Base-by-base conservation (phyloP, 2,797 vertebrate species). In the Danio kyathit region DNA sequence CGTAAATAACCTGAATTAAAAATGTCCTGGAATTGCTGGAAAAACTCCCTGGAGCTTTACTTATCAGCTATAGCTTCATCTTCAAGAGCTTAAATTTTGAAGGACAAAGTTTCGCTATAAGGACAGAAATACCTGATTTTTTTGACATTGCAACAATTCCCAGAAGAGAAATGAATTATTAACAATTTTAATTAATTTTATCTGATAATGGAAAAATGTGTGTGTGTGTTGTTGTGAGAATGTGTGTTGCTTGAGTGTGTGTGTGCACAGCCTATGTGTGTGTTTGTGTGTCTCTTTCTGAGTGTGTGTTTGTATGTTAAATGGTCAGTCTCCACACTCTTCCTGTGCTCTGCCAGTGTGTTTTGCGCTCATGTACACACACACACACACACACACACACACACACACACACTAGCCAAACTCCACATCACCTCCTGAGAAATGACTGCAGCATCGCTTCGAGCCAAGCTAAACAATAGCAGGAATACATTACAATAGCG, bases 401-500 rank as follows among this genome's bases (percentile, higher is more conserved):
- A 29, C 29, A 29, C 29, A 29, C 3, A 29, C 29, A 29, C 81
- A 80, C 84, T 86, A 86, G 65, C 81, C 66, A 75, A 84, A 84
- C 83, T 74, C 65, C 65, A 66, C 76, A 84, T 86, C 74, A 84
- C 85, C 87, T 71, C 75, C 74, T 74, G 54, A 79, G 75, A 79
- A 73, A 86, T 85, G 81, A 83, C 61, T 67, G 74, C 66, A 63
- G 61, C 71, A 48, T 57, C 64, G 65, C 61, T 41, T 72, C 54
- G 44, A 3, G 84, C 83, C 83, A 90, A 86, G 8, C 2, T 83
- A 88, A 88, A 90, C 86, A 90, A 88, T 81, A 38, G 17, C 88
- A 89, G 88, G 88, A 89, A 88, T 83, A 81, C 38, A 61, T 63
- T 82, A 87, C 86, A 90, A 88, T 88, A 52, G 74, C 52, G 49